Evolutionary conservation across 2,797 vertebrate species (phyloP), one percentile per base, ranked within the genome.

Genomic region (Sphenopsis melanotis): DNA sequence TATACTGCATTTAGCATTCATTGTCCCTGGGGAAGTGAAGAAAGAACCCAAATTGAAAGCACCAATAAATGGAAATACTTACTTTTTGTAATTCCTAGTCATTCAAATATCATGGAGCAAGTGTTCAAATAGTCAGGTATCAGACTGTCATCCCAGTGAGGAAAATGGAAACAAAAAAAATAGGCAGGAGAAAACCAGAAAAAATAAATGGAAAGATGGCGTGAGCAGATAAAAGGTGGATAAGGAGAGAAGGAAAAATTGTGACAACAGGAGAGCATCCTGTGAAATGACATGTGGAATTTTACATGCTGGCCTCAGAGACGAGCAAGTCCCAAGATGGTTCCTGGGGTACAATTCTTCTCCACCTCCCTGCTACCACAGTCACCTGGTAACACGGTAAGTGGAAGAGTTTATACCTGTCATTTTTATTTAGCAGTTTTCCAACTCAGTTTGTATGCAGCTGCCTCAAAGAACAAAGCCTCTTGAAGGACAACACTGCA

Each of bases 251-350:
- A 77, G 60, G 5, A 55, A 71, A 79, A 61, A n/a, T 36, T 21
- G 13, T 56, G 55, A 59, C 0, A 0, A 19, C 12, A 12, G 30
- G 21, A 11, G 9, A 86, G 11, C 9, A 64, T 42, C 26, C 88
- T 29, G 23, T 87, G 70, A 77, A 82, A 46, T 37, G 19, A 47
- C 32, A 34, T 20, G 32, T 49, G 13, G 47, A 79, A 72, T 72
- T 92, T 82, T 55, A 68, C 12, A 4, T 23, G 26, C 36, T 6
- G 2, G 15, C 19, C 57, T 77, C 46, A 66, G 56, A 70, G 44
- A 70, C 0, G 0, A 72, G 32, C 39, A 77, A 30, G 26, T 63
- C 41, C 41, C 0, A 0, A 71, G 37, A 27, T 18, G 0, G 1
- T 46, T 85, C 59, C 41, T 77, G 22, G 30, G 11, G 3, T 3